These are phyloP conservation scores for Pantherophis alleghaniensis DNA, from an alignment of 2,797 vertebrate genomes.

Conservation along the genomic window DNA sequence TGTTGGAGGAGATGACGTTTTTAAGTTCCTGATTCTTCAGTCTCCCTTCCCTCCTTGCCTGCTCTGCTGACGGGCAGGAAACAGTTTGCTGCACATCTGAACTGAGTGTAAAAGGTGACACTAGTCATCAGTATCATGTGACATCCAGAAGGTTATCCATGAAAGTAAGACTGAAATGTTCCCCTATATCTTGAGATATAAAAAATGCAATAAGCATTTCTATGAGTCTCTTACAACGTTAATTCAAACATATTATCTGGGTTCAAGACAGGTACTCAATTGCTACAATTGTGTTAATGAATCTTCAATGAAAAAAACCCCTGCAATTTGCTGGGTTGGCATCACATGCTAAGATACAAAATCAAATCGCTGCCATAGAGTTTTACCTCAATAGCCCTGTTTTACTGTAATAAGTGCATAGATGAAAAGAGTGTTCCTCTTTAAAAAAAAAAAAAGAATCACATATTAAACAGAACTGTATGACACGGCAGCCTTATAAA, in stretches of 20 bases:
- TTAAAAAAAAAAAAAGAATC: not conserved
- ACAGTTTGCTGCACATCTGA: not conserved
- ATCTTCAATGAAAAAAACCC: not conserved
- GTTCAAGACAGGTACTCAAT: not conserved
- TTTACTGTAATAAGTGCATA: not conserved
- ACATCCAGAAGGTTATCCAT: not conserved
- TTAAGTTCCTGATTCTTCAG: not conserved
- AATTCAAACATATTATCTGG: not conserved
- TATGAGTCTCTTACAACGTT: not conserved
- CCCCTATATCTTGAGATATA: not conserved
- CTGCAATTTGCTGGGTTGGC: not conserved
- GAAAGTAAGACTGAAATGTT: not conserved
- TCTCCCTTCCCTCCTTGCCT: not conserved
- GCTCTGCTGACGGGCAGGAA: not conserved
- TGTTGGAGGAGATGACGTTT: not conserved
- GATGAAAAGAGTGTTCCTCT: not conserved
- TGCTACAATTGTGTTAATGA: not conserved
- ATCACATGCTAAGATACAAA: not conserved
- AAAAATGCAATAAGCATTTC: not conserved
- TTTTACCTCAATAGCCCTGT: not conserved
- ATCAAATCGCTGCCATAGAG: not conserved
- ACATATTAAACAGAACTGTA: not conserved
- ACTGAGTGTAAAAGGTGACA: not conserved
- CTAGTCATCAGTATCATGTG: not conserved
- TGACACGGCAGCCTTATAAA: not conserved